phyloP scores from a whole-genome alignment of 2,888 invertebrate genomes.

The Endotricha flammealis region DNA sequence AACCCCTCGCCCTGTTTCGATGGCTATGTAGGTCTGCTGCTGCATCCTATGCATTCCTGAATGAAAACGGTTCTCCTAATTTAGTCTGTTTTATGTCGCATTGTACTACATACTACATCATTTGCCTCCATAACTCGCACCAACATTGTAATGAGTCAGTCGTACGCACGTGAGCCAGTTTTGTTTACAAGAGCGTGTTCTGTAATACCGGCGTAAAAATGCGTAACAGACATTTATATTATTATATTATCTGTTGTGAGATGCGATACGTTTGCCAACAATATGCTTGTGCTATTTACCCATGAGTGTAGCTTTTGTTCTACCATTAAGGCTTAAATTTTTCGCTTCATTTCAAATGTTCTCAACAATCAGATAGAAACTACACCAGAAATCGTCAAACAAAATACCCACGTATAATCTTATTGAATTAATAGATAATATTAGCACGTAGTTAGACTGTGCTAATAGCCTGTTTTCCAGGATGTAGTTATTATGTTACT shows the following conservation, averaged over 20 bases:
- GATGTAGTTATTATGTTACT: neutral
- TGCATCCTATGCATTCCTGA: too few relatives aligned
- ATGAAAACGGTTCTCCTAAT: neutral
- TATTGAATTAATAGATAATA: too few relatives aligned
- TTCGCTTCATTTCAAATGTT: too few relatives aligned
- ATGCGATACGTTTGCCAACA: constrained; percentile 19
- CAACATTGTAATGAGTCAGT: constrained; percentile 43
- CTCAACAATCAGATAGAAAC: too few relatives aligned
- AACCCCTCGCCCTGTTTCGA: too few relatives aligned
- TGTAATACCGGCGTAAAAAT: constrained; percentile 51
- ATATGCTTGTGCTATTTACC: neutral
- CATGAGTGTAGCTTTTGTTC: too few relatives aligned
- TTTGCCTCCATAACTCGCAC: constrained; percentile 40
- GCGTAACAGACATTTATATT: constrained; percentile 43
- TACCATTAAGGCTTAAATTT: too few relatives aligned
- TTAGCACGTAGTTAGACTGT: too few relatives aligned
- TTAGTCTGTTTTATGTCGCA: too few relatives aligned
- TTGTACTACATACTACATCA: constrained; percentile 13
- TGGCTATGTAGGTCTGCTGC: too few relatives aligned
- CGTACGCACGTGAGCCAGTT: constrained; percentile 53
- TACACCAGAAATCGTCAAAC: too few relatives aligned
- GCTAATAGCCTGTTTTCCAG: neutral
- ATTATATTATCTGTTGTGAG: constrained; percentile 41
- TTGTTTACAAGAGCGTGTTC: constrained; percentile 64
- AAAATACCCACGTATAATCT: too few relatives aligned